phyloP scores from a whole-genome alignment of 2,113 vertebrate species.

The Scalopus aquaticus region DNA sequence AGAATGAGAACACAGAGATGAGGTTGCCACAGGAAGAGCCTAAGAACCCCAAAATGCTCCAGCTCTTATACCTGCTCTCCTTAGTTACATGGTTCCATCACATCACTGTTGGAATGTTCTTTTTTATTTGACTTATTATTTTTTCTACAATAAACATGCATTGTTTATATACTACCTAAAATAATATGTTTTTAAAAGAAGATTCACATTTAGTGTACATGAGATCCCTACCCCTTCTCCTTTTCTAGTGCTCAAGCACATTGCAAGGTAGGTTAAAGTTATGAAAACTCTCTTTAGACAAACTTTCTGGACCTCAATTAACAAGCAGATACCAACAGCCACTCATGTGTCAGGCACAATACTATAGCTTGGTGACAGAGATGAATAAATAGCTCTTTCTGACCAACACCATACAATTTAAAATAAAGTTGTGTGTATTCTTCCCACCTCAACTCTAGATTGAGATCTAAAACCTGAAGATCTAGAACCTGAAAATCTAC shows the following conservation, averaged over 20 bases:
- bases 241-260: not conserved
- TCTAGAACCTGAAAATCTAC: not conserved
- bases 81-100: not conserved
- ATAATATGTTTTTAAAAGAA: constrained; percentile 5
- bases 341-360: accelerated
- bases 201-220: not conserved
- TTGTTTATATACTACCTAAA: not conserved
- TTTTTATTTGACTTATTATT: not conserved
- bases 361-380: not conserved
- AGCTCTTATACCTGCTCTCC: not conserved
- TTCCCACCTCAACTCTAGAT: not conserved
- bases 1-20: not conserved
- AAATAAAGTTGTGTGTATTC: accelerated
- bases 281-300: not conserved
- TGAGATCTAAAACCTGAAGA: no score
- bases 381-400: not conserved
- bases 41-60: not conserved
- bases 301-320: not conserved
- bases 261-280: not conserved
- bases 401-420: not conserved
- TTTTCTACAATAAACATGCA: not conserved
- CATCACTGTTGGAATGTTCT: not conserved
- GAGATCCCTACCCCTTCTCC: not conserved
- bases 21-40: not conserved
- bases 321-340: not conserved